Percentiles rank a stretch among this genome's conserved stretches.
These are phyloP conservation scores for Chelonoidis abingdonii DNA, from an alignment of 2,113 vertebrate genomes.

Conservation along the genomic window DNA sequence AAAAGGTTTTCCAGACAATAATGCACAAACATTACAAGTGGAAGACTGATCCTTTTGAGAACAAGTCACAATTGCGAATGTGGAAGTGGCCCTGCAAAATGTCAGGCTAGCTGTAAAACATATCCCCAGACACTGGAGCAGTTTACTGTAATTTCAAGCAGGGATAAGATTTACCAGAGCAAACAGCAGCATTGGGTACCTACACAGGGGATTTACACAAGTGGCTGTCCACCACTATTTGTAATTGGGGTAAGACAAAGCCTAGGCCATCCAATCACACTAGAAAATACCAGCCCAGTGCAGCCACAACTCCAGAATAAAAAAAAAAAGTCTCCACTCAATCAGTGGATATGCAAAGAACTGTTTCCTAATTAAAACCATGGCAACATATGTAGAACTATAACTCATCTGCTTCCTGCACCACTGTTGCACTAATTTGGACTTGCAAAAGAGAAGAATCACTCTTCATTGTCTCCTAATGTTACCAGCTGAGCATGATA, in stretches of 20 bases:
- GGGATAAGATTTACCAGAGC: neutral
- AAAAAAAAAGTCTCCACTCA: neutral
- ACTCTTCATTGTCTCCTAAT: neutral
- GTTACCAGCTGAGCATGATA: neutral
- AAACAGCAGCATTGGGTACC: neutral
- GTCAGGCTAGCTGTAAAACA: neutral
- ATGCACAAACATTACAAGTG: neutral
- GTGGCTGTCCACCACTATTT: neutral
- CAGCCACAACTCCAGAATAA: neutral
- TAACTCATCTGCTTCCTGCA: neutral
- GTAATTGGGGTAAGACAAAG: neutral
- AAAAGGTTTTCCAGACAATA: neutral
- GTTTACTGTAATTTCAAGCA: fast-evolving
- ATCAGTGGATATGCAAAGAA: neutral
- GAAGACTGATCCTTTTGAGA: neutral
- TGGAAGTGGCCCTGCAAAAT: neutral
- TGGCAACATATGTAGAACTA: constrained; percentile 19
- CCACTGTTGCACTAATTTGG: neutral
- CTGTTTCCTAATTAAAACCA: constrained; percentile 32
- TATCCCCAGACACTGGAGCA: neutral
- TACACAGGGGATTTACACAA: neutral
- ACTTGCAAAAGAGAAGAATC: neutral
- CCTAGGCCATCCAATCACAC: neutral
- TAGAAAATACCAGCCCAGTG: neutral
- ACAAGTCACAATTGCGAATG: neutral